Percentiles rank a stretch among this genome's conserved stretches.
Evolutionary conservation across 1,140 invertebrate genomes (phyloP).

Genomic region (Stenopsyche tienmushanensis): DNA sequence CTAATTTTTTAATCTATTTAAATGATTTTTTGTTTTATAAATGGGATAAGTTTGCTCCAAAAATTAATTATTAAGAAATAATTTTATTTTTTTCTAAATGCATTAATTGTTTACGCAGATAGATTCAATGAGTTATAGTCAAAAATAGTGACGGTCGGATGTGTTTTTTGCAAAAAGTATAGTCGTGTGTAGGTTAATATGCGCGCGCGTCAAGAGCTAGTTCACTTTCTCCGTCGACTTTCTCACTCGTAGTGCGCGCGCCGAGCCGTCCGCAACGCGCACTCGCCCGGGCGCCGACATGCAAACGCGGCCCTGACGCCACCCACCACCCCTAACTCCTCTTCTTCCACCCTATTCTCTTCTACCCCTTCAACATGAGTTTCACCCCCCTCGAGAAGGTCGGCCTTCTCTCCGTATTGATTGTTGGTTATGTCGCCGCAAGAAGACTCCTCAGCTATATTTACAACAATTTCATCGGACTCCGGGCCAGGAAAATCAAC

Average conservation of each 20-base stretch:
- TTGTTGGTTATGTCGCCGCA: constrained; percentile 29
- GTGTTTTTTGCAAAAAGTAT: too few relatives aligned
- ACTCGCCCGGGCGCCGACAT: constrained; percentile 1
- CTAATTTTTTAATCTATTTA: too few relatives aligned
- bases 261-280: not conserved
- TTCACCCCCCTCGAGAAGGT: constrained; percentile 34
- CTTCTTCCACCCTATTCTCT: not conserved
- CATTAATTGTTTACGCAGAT: too few relatives aligned
- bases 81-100: too few relatives aligned
- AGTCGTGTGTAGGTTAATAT: not conserved
- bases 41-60: too few relatives aligned
- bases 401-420: constrained; percentile 29
- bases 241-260: not conserved
- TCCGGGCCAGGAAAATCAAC: constrained; percentile 30
- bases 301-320: not conserved
- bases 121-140: too few relatives aligned
- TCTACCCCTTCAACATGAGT: constrained; percentile 8
- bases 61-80: too few relatives aligned
- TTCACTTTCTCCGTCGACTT: not conserved
- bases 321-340: not conserved
- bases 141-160: too few relatives aligned
- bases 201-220: not conserved
- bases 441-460: constrained; percentile 27
- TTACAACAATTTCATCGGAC: constrained; percentile 35
- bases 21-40: too few relatives aligned